A percentile compares a stretch with the other conserved stretches of the same genome.
Evolutionary conservation across 2,888 invertebrate species (phyloP).

Genomic region (Ditula angustiorana): DNA sequence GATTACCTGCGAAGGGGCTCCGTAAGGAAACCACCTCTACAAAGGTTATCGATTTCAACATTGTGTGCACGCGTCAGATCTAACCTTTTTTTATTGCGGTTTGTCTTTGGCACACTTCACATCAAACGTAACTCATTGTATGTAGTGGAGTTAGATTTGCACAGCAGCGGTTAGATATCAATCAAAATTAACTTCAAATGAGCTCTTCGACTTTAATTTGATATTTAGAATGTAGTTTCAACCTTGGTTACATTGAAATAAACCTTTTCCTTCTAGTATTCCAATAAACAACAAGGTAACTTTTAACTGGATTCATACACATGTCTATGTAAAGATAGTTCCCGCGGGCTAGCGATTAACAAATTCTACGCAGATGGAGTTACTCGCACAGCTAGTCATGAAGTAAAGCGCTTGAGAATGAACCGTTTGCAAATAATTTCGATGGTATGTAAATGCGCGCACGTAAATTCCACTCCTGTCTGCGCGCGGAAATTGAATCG

Average conservation of each 20-base stretch:
- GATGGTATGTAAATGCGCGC: slow-evolving; percentile 81
- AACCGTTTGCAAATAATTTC: slow-evolving; percentile 81
- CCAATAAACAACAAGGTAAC: background rate
- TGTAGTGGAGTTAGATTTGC: slow-evolving; percentile 7
- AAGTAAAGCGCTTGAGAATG: slow-evolving; percentile 71
- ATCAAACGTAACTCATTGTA: slow-evolving; percentile 31
- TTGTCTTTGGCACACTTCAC: slow-evolving; percentile 49
- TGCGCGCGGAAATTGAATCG: slow-evolving; percentile 84
- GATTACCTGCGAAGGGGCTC: slow-evolving; percentile 84
- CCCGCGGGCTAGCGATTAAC: no score
- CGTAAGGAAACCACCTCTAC: slow-evolving; percentile 80
- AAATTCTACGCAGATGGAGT: no score
- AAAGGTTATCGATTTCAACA: slow-evolving; percentile 83
- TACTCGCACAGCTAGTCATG: no score
- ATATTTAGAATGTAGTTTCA: background rate
- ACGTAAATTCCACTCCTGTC: slow-evolving; percentile 82
- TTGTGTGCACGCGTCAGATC: slow-evolving; percentile 72
- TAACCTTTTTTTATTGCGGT: slow-evolving; percentile 63
- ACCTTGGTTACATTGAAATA: background rate
- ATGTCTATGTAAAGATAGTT: no score
- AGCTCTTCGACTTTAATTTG: background rate
- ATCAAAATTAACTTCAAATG: background rate
- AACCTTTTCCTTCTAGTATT: background rate
- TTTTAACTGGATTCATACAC: background rate
- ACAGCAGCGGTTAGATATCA: background rate